Conservation (phyloP, 2,113 vertebrate genomes). For the Pristiophorus japonicus region DNA sequence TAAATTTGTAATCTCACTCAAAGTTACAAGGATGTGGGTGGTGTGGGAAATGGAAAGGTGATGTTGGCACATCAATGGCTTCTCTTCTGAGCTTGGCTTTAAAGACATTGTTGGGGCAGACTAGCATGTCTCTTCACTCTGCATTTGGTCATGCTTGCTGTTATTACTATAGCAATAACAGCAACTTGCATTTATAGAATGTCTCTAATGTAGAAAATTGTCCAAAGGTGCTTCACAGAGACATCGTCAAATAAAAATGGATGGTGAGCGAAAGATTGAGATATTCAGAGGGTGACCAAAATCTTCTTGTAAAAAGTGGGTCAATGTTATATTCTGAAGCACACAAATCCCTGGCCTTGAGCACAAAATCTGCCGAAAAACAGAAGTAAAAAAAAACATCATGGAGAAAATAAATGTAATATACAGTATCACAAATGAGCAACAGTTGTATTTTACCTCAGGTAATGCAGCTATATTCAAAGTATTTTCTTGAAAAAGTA, state of each 20-base stretch:
- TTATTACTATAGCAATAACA: neutral
- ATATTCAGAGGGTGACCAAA: neutral
- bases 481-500: neutral
- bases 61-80: neutral
- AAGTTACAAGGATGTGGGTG: neutral
- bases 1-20: conserved; percentile 16
- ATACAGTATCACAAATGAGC: neutral
- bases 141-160: neutral
- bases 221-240: neutral
- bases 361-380: neutral
- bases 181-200: neutral
- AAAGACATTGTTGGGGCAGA: neutral
- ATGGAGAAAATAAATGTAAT: neutral
- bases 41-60: neutral
- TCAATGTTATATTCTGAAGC: neutral
- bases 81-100: neutral
- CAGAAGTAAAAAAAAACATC: neutral
- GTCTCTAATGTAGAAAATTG: neutral
- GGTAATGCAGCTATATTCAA: neutral
- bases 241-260: neutral
- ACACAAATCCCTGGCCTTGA: neutral
- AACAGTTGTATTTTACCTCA: neutral
- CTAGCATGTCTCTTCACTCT: neutral
- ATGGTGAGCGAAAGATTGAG: neutral
- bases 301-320: neutral